Evolutionary conservation across 2,888 invertebrate genomes (phyloP).

Genomic region (Argynnis bischoffii): DNA sequence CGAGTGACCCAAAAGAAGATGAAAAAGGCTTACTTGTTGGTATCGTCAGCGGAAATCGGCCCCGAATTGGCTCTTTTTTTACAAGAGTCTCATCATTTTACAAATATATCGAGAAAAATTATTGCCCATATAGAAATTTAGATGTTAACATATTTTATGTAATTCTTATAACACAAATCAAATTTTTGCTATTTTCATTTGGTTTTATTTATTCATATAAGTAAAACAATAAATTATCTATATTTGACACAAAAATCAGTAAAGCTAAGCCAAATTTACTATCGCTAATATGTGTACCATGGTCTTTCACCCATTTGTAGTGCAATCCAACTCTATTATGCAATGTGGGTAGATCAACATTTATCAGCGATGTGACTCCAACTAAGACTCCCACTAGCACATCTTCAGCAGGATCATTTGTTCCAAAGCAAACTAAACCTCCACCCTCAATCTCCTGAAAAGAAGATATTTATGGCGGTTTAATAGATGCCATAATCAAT

Average conservation of each 20-base stretch:
- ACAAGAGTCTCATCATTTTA: slow-evolving; percentile 48
- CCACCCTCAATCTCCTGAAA: slow-evolving; percentile 61
- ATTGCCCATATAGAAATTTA: slow-evolving; percentile 12
- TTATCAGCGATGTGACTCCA: slow-evolving; percentile 56
- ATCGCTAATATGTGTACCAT: neutral
- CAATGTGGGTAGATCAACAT: slow-evolving; percentile 51
- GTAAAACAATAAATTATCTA: neutral
- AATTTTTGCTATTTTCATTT: slow-evolving; percentile 51
- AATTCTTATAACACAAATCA: slow-evolving; percentile 44
- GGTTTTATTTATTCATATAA: slow-evolving; percentile 46
- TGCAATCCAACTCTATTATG: slow-evolving; percentile 53
- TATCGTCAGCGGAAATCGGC: slow-evolving; percentile 45
- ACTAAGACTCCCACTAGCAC: slow-evolving; percentile 54
- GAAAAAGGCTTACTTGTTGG: slow-evolving; percentile 54
- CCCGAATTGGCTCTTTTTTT: slow-evolving; percentile 43
- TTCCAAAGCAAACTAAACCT: slow-evolving; percentile 59
- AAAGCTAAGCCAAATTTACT: neutral
- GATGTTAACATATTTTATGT: slow-evolving; percentile 24
- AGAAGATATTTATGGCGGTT: slow-evolving; percentile 9
- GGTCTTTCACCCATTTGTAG: slow-evolving; percentile 51
- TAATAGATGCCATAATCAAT: neutral
- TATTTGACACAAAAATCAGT: neutral
- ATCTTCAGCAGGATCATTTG: slow-evolving; percentile 57
- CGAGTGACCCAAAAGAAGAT: slow-evolving; percentile 50
- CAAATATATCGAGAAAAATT: slow-evolving; percentile 42